Conservation (phyloP, 92 coral and sea anemone species). For the Pocillopora grandis region DNA sequence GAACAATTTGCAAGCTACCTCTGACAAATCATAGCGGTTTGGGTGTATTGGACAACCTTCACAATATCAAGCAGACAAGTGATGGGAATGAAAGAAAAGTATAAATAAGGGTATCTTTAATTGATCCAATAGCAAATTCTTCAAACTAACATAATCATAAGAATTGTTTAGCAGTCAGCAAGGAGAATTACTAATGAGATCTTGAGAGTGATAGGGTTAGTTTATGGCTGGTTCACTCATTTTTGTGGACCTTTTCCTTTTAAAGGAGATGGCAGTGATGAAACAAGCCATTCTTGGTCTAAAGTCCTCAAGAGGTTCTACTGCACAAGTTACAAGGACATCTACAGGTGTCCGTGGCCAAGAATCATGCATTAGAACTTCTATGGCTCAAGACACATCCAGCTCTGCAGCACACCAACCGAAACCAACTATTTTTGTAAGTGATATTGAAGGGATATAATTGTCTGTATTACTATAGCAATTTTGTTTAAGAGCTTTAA, state of each 20-base stretch:
- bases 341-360: constrained; percentile 65
- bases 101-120: background rate
- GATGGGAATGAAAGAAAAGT: too few relatives aligned
- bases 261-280: constrained; percentile 91
- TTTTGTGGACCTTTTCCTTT: background rate
- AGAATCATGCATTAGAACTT: constrained; percentile 46
- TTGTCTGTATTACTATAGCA: too few relatives aligned
- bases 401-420: constrained; percentile 60
- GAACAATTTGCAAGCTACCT: too few relatives aligned
- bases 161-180: too few relatives aligned
- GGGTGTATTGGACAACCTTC: too few relatives aligned
- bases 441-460: constrained; percentile 16
- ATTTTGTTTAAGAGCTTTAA: too few relatives aligned
- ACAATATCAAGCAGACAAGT: too few relatives aligned
- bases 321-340: constrained; percentile 32
- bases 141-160: too few relatives aligned
- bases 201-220: too few relatives aligned
- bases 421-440: constrained; percentile 89
- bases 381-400: constrained; percentile 48
- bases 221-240: background rate
- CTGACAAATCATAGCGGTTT: too few relatives aligned
- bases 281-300: constrained; percentile 83
- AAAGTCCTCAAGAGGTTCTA: constrained; percentile 44
- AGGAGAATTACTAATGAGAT: too few relatives aligned
- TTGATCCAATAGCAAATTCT: background rate